Evolutionary conservation across 92 coral and sea anemone genomes (phyloP), one percentile per base, ranked within the genome.

Genomic region (Bergia sp.): DNA sequence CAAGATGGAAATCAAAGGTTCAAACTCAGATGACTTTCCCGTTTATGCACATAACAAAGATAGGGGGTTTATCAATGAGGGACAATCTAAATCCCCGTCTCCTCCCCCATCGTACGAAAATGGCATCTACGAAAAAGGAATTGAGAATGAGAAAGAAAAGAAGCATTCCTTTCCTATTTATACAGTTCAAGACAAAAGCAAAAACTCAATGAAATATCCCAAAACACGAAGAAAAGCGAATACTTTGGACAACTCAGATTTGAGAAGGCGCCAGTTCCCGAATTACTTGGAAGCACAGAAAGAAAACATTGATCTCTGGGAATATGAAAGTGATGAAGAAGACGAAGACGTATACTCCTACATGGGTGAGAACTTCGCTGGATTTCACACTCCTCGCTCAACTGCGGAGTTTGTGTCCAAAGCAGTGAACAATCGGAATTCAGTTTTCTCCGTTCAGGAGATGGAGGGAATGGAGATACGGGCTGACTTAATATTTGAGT

Each of bases 91-190:
- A 7, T 66, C 78, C 38, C 77, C 66, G 9, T 83, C 87, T 23
- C 87, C 66, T 23, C 87, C 79, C 29, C 87, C 78, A 29, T 37
- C 87, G 47, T 83, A 69, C 29, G 79, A 36, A 72, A 41, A 43
- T 4, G 11, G 75, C 21, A 43, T 15, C 76, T 66, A 40, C 21
- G 29, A 29, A 20, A 82, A 40, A 5, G 38, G 18, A 4, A 18
- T 21, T 40, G 43, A 12, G 3, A 78, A 44, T 2, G 20, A 44
- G 6, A 7, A 66, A 9, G 76, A 44, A 66, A 65, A 7, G 9
- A 66, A 82, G 37, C 21, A 65, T 0, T 6, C 11, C n/a, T 7
- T 65, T 41, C 64, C 43, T 16, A 37, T 67, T 42, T 21, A 41
- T 40, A 13, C 76, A 1, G 42, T 66, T 20, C 18, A 61, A 42